Evolutionary conservation across 2,113 vertebrate species (phyloP), one percentile per base, ranked within the genome.

Genomic region (Nannospalax galili): DNA sequence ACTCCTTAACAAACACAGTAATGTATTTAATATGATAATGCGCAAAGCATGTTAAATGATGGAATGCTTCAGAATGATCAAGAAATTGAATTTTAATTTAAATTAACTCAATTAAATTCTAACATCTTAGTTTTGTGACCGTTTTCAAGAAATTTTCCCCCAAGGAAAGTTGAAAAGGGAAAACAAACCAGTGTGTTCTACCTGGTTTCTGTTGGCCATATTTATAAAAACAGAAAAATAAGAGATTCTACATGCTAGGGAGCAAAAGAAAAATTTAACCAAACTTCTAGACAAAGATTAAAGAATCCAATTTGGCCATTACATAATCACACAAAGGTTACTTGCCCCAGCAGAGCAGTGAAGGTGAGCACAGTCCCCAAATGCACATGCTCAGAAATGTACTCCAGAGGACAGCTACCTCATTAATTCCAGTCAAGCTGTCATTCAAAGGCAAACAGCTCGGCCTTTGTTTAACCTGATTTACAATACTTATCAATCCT

Each of bases 351-450:
- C 40, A 92, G 14, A 95, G 48, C 48, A 52, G 48, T 6, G 48
- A 52, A 52, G 48, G 48, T 52, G 48, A 52, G 11, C 48, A 52
- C 48, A 94, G 86, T 93, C 92, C 79, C 86, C 95, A 85, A n/a
- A 72, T 88, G n/a, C 40, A 85, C 67, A 67, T 82, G 90, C 78
- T 94, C 96, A 94, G 84, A 96, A 92, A 85, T 60, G 75, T 26
- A 87, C 82, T 95, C 94, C 82, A 67, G 92, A 80, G 93, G n/a
- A 91, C 89, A 70, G 85, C 52, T 88, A 88, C 73, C 93, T 92
- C 95, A 95, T 94, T 94, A 95, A 92, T 95, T 95, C 77, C 88
- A 93, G 91, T 92, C 79, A 82, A 93, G 75, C 56, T 96, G 79
- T 79, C 89, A 86, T 87, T 93, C 75, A 91, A 96, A 92, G 77